Evolutionary conservation across 1,140 invertebrate species (phyloP).

Genomic region (Heliconius hermathena): DNA sequence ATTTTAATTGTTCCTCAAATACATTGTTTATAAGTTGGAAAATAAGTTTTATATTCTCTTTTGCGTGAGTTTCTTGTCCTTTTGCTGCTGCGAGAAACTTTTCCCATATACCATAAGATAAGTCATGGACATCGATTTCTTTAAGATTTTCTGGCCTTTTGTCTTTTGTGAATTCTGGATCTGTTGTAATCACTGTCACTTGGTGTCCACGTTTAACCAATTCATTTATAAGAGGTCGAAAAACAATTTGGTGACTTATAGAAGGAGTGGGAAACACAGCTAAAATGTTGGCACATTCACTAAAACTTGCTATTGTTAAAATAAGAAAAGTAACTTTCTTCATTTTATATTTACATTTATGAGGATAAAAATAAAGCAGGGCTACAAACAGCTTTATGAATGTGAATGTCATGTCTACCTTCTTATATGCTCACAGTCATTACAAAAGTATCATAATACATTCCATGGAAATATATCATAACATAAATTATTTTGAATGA

Average conservation of each 20-base stretch:
- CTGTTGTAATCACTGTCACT: constrained; percentile 66
- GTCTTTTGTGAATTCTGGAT: constrained; percentile 55
- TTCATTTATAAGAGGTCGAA: constrained; percentile 67
- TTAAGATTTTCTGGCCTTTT: constrained; percentile 46
- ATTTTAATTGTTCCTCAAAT: constrained; percentile 42
- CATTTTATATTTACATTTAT: not conserved
- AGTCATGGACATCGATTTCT: constrained; percentile 60
- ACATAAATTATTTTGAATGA: too few relatives aligned
- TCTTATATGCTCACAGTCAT: constrained; percentile 8
- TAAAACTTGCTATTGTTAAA: not conserved
- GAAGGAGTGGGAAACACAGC: constrained; percentile 76
- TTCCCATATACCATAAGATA: constrained; percentile 47
- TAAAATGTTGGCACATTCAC: constrained; percentile 68
- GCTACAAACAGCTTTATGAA: not conserved
- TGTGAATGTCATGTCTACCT: not conserved
- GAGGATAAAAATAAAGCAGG: not conserved
- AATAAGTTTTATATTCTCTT: constrained; percentile 23
- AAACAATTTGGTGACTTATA: constrained; percentile 83
- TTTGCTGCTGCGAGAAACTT: constrained; percentile 32
- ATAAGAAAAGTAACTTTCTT: not conserved
- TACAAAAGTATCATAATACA: constrained; percentile 1
- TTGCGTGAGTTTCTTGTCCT: constrained; percentile 28
- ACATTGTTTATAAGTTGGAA: constrained; percentile 28
- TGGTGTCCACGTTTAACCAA: constrained; percentile 78
- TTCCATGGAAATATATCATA: not conserved